Evolutionary conservation across 2,888 invertebrate genomes (phyloP), one percentile per base, ranked within the genome.

Genomic region (Cephus pygmeus): DNA sequence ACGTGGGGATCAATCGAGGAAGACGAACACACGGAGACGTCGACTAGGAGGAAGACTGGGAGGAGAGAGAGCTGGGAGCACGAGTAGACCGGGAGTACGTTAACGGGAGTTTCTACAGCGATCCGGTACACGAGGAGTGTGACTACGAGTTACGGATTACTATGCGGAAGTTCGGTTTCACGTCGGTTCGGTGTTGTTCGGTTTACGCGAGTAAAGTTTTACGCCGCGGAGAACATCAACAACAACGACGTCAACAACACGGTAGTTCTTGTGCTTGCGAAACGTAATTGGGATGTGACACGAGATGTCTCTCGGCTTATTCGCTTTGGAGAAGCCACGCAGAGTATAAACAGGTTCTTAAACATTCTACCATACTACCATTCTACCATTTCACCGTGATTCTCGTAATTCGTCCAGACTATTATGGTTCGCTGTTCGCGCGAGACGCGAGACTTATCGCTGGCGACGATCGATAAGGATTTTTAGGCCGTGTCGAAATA

Each of bases 311-410:
- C 71, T 71, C 71, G 71, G 71, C 34, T 71, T 71, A 34, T 71
- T 71, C 71, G 71, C 71, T 71, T 71, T 71, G 71, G 31, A 33
- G 71, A 71, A 71, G 71, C 71, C 71, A 71, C 71, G 71, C 71
- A 71, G 71, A 71, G 71, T 71, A 71, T 71, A 71, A 71, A 71
- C 71, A 71, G 71, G 71, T 71, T 71, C 71, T 71, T 71, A 71
- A 71, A 71, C 71, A 71, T 71, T 71, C 56, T 56, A 56, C 56
- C 34, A 34, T 34, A 34, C 34, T 34, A 56, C 56, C 56, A 56
- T 56, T 23, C 56, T 23, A 56, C 56, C 56, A 56, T 56, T 56
- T 56, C 56, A 56, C 23, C 56, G 56, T 56, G 6, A 56, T 23
- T 56, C 56, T 2, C 56, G 56, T 56, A 23, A 23, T 9, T 56